Conservation (phyloP, 2,113 vertebrate genomes). For the Oreochromis spilurus region DNA sequence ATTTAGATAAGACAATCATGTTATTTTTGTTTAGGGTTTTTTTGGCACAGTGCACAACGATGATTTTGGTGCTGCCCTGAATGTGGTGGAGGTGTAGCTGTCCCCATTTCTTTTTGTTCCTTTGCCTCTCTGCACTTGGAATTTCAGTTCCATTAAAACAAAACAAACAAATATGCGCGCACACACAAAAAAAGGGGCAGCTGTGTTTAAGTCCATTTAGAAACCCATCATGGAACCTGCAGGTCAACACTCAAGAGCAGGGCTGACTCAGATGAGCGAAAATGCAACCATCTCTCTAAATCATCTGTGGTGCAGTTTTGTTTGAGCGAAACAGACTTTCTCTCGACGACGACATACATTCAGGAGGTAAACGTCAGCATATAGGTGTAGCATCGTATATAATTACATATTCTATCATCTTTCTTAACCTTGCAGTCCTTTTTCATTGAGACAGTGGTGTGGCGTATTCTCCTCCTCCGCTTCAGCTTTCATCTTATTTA, state of each 20-base stretch:
- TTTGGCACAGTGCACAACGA: constrained; percentile 60
- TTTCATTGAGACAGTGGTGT: background rate
- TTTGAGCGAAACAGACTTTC: background rate
- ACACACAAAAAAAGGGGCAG: background rate
- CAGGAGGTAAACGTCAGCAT: constrained; percentile 18
- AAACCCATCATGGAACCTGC: background rate
- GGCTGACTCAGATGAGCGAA: background rate
- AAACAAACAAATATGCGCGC: background rate
- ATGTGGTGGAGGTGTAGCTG: background rate
- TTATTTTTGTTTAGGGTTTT: constrained; percentile 14
- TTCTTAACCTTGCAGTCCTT: background rate
- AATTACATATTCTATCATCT: background rate
- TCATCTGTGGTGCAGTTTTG: background rate
- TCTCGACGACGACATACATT: constrained; percentile 25
- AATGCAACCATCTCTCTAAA: background rate
- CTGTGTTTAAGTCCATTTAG: background rate
- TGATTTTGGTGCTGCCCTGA: constrained; percentile 47
- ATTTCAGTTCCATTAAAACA: background rate
- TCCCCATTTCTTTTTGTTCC: background rate
- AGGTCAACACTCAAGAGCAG: background rate
- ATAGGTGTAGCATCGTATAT: background rate
- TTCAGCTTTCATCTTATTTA: background rate
- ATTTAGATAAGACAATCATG: constrained; percentile 53
- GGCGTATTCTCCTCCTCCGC: background rate
- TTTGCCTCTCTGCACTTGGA: background rate